phyloP scores from a whole-genome alignment of 1,140 invertebrate species.

The Drosophila ogumai region DNA sequence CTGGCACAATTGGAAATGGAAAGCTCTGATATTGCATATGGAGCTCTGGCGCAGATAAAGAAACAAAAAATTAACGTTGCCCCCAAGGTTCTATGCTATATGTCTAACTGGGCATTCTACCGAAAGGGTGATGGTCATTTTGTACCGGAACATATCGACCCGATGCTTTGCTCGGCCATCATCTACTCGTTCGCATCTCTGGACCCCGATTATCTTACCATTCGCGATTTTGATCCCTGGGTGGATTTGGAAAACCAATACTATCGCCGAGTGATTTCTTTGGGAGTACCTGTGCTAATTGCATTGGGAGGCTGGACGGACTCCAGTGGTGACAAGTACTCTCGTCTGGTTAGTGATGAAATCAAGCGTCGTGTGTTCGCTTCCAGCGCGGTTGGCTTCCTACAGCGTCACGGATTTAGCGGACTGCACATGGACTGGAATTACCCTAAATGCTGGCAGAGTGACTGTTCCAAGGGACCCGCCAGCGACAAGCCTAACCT shows the following conservation, averaged over 20 bases:
- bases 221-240: constrained; percentile 93
- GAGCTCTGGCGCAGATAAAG: constrained; percentile 57
- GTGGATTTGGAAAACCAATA: constrained; percentile 94
- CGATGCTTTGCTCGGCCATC: constrained; percentile 93
- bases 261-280: constrained; percentile 67
- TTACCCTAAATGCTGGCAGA: constrained; percentile 96
- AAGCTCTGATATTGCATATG: constrained; percentile 44
- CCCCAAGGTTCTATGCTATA: constrained; percentile 91
- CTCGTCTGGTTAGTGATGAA: constrained; percentile 89
- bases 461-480: constrained; percentile 93
- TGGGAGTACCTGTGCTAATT: constrained; percentile 88
- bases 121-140: constrained; percentile 93
- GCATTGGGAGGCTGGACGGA: constrained; percentile 96
- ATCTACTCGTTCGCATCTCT: constrained; percentile 96
- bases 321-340: constrained; percentile 93
- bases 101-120: constrained; percentile 95
- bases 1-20: constrained; percentile 33
- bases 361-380: constrained; percentile 89
- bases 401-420: constrained; percentile 91
- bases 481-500: constrained; percentile 91
- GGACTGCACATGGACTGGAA: constrained; percentile 96
- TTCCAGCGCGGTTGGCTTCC: constrained; percentile 88
- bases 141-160: constrained; percentile 93
- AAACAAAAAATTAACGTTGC: constrained; percentile 65
- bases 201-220: constrained; percentile 90